Evolutionary conservation across 1,140 invertebrate genomes (phyloP).

Genomic region (Acromyrmex heyeri): DNA sequence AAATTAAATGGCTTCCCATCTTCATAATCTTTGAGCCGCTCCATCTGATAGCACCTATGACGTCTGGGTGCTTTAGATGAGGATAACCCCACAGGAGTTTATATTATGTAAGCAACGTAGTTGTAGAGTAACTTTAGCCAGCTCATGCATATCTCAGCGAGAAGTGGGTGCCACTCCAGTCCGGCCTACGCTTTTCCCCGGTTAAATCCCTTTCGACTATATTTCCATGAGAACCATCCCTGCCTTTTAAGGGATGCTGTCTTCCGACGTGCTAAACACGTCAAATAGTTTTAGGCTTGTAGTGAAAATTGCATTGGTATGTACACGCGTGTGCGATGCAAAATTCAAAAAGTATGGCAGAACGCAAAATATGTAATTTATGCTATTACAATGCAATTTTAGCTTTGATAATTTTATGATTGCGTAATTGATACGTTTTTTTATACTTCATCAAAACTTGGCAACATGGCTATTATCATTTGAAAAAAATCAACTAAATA

Average conservation of each 20-base stretch:
- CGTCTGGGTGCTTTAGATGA: constrained; percentile 64
- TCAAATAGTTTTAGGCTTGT: constrained; percentile 27
- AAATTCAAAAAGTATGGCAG: not conserved
- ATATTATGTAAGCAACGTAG: constrained; percentile 81
- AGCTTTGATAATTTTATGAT: not conserved
- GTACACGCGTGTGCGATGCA: not conserved
- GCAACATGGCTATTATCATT: not conserved
- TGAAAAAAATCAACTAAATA: not conserved
- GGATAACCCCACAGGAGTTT: constrained; percentile 77
- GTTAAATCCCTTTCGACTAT: constrained; percentile 68
- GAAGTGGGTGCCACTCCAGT: constrained; percentile 69
- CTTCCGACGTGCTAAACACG: constrained; percentile 19
- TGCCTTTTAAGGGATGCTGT: constrained; percentile 17
- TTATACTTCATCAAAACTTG: constrained; percentile 6
- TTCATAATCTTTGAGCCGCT: not conserved
- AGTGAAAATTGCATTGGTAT: not conserved
- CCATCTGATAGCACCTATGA: not conserved
- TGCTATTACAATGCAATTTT: not conserved
- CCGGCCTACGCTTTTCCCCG: constrained; percentile 66
- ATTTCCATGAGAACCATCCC: constrained; percentile 46
- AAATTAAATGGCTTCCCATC: constrained; percentile 3
- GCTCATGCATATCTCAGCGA: constrained; percentile 76
- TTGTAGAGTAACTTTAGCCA: constrained; percentile 75
- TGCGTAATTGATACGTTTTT: not conserved
- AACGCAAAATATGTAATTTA: not conserved